Evolutionary conservation across 2,113 vertebrate species (phyloP).

Genomic region (Tachysurus fulvidraco): DNA sequence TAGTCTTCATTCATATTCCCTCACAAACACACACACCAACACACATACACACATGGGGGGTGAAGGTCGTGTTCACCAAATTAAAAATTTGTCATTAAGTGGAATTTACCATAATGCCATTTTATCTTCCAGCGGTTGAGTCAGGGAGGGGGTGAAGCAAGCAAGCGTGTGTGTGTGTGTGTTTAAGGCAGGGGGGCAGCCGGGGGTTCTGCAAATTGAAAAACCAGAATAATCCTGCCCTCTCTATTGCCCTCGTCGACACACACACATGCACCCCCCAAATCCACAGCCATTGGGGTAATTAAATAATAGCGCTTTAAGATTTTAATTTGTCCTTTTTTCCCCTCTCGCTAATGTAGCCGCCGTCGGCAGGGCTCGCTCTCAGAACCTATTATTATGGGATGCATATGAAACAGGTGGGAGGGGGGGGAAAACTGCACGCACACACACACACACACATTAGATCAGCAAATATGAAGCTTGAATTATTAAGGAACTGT

Average conservation of each 20-base stretch:
- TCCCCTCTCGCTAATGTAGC: conserved; percentile 70
- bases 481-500: conserved; percentile 35
- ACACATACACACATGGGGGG: conserved; percentile 61
- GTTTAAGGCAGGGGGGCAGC: conserved; percentile 48
- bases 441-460: conserved; percentile 39
- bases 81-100: conserved; percentile 99
- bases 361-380: conserved; percentile 78
- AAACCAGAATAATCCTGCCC: conserved; percentile 56
- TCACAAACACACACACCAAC: conserved; percentile 27
- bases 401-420: conserved; percentile 50
- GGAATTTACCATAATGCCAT: conserved; percentile 99
- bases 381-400: conserved; percentile 70
- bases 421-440: conserved; percentile 28
- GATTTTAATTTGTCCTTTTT: conserved; percentile 97
- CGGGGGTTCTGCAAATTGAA: conserved; percentile 53
- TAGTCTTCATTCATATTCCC: conserved; percentile 79
- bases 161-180: conserved; percentile 39
- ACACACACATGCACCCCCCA: conserved; percentile 60
- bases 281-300: conserved; percentile 94
- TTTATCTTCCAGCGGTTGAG: conserved; percentile 97
- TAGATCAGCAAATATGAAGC: conserved; percentile 56
- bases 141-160: conserved; percentile 65
- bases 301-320: conserved; percentile 99
- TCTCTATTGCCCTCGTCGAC: conserved; percentile 50
- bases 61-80: conserved; percentile 94